Evolutionary conservation across 2,797 vertebrate species (phyloP).

Genomic region (Cuculus canorus): DNA sequence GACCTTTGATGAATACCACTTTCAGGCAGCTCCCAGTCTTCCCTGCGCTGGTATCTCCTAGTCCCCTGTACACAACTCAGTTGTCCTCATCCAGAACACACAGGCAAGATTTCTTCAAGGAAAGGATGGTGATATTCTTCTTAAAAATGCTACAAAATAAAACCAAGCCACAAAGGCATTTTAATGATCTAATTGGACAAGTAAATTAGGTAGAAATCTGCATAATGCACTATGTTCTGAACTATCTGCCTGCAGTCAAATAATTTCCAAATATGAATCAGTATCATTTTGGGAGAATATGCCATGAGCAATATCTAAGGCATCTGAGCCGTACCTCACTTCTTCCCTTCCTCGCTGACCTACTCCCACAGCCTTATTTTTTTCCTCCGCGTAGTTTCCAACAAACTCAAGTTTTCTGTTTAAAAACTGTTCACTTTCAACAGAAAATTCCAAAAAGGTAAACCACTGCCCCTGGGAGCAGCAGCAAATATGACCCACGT

Average conservation of each 20-base stretch:
- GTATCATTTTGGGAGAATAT: not conserved
- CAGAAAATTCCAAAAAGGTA: not conserved
- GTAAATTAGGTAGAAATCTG: slow-evolving; percentile 23
- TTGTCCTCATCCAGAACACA: accelerated
- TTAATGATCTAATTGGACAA: slow-evolving; percentile 5
- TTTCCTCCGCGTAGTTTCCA: accelerated
- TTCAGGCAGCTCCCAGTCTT: not conserved
- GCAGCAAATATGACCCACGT: accelerated
- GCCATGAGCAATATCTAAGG: not conserved
- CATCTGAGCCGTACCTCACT: not conserved
- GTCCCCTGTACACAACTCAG: not conserved
- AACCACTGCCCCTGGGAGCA: not conserved
- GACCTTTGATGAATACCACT: not conserved
- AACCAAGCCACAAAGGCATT: not conserved
- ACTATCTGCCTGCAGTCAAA: slow-evolving; percentile 47
- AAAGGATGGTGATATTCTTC: not conserved
- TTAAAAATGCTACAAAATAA: not conserved
- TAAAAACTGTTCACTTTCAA: not conserved
- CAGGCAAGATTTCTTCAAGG: not conserved
- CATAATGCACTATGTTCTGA: not conserved
- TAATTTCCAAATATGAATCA: slow-evolving; percentile 29
- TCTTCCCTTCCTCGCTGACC: not conserved
- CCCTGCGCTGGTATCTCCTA: not conserved
- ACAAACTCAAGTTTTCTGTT: not conserved
- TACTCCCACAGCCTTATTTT: not conserved